Conservation (phyloP, 2,888 invertebrate genomes). For the Pogonocherus hispidulus region DNA sequence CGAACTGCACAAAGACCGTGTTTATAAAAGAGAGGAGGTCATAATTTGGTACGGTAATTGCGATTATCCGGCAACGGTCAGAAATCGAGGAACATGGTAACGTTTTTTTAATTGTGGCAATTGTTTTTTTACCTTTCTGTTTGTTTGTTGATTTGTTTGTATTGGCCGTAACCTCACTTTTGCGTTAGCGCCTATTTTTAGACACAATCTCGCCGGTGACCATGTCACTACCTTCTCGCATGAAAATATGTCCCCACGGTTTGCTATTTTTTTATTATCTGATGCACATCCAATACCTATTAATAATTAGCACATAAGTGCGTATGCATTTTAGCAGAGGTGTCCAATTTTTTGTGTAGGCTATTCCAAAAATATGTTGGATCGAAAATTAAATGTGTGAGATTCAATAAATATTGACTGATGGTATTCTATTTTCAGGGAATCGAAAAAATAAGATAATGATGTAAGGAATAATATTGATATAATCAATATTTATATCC, state of each 20-base stretch:
- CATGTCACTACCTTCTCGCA: slow-evolving; percentile 13
- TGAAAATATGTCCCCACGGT: slow-evolving; percentile 7
- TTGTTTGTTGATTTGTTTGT: slow-evolving; percentile 35
- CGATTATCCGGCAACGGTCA: slow-evolving; percentile 24
- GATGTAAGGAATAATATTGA: too few relatives aligned
- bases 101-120: slow-evolving; percentile 20
- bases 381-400: too few relatives aligned
- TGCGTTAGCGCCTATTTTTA: slow-evolving; percentile 34
- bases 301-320: background rate
- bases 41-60: slow-evolving; percentile 52
- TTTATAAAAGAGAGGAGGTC: slow-evolving; percentile 47
- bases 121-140: slow-evolving; percentile 23
- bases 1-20: slow-evolving; percentile 54
- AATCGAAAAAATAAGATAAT: too few relatives aligned
- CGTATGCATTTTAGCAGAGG: background rate
- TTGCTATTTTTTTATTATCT: background rate
- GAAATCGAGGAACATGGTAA: slow-evolving; percentile 33
- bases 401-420: too few relatives aligned
- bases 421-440: too few relatives aligned
- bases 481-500: too few relatives aligned
- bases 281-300: background rate
- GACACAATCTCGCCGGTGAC: background rate
- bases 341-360: too few relatives aligned
- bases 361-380: too few relatives aligned
- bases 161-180: slow-evolving; percentile 49